Evolutionary conservation across 2,888 invertebrate genomes (phyloP).

Genomic region (Thymelicus lineola): DNA sequence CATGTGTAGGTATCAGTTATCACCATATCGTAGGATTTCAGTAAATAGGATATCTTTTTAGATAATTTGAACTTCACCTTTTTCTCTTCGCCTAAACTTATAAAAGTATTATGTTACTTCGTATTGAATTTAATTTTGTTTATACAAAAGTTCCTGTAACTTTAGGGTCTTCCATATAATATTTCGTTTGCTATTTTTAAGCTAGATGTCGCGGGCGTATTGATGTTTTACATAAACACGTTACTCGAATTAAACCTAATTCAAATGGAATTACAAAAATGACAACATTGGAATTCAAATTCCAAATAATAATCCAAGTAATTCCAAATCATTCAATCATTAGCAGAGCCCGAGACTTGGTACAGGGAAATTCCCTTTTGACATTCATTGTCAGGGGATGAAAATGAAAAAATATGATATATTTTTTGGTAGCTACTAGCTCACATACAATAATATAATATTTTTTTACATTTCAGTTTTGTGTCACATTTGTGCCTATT

Average conservation of each 20-base stretch:
- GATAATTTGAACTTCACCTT: background rate
- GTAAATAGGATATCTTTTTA: background rate
- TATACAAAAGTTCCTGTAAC: background rate
- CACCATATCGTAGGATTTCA: background rate
- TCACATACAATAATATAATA: too few species aligned
- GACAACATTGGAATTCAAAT: too few species aligned
- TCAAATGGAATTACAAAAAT: too few species aligned
- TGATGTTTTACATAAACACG: background rate
- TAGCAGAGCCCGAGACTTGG: too few species aligned
- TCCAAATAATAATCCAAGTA: too few species aligned
- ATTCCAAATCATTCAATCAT: too few species aligned
- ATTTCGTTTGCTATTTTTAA: background rate
- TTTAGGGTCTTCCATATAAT: conserved; percentile 5
- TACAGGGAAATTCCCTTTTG: too few species aligned
- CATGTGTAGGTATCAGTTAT: background rate
- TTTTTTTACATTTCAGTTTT: too few species aligned
- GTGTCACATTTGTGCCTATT: too few species aligned
- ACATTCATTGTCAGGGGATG: too few species aligned
- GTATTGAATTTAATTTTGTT: conserved; percentile 15
- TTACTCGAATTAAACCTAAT: background rate
- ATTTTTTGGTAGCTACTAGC: too few species aligned
- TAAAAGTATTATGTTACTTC: conserved; percentile 3
- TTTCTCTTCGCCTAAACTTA: conserved; percentile 1
- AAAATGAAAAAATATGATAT: too few species aligned
- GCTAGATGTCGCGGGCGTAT: background rate